These are phyloP conservation scores for Tetranychus cinnabarinus DNA, from an alignment of 1,140 invertebrate genomes.

Conservation along the genomic window DNA sequence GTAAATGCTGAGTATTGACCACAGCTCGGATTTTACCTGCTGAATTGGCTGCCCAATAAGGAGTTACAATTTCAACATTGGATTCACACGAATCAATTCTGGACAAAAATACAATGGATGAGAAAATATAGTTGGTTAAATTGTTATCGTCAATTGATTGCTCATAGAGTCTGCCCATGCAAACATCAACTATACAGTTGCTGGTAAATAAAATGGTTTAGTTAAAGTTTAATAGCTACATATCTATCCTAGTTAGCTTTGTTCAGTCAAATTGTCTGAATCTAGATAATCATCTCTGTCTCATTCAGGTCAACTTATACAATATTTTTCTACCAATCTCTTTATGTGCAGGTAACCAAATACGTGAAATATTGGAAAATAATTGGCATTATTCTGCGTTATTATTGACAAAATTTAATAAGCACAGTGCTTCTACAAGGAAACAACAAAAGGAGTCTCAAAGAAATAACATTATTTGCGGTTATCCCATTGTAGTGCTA, in stretches of 20 bases:
- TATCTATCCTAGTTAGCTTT: too few species aligned
- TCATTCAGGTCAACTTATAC: too few species aligned
- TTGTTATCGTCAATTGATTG: background rate
- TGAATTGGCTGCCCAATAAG: slow-evolving; percentile 77
- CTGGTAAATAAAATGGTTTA: too few species aligned
- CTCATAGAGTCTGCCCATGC: background rate
- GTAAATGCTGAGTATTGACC: slow-evolving; percentile 78
- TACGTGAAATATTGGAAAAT: background rate
- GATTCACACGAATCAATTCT: slow-evolving; percentile 61
- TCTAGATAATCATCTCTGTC: too few species aligned
- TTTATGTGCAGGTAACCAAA: too few species aligned
- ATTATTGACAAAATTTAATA: background rate
- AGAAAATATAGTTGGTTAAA: background rate
- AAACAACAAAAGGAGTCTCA: too few species aligned
- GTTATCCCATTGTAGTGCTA: too few species aligned
- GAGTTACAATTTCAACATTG: slow-evolving; percentile 72
- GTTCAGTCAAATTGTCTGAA: too few species aligned
- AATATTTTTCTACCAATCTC: too few species aligned
- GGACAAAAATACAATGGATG: background rate
- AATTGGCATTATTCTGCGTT: background rate
- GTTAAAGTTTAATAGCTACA: too few species aligned
- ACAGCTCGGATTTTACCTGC: slow-evolving; percentile 68
- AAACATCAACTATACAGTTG: too few species aligned
- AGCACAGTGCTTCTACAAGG: background rate
- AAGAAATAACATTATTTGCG: too few species aligned